phyloP scores from a whole-genome alignment of 2,797 vertebrate species.

The Tiaroga cobitis region DNA sequence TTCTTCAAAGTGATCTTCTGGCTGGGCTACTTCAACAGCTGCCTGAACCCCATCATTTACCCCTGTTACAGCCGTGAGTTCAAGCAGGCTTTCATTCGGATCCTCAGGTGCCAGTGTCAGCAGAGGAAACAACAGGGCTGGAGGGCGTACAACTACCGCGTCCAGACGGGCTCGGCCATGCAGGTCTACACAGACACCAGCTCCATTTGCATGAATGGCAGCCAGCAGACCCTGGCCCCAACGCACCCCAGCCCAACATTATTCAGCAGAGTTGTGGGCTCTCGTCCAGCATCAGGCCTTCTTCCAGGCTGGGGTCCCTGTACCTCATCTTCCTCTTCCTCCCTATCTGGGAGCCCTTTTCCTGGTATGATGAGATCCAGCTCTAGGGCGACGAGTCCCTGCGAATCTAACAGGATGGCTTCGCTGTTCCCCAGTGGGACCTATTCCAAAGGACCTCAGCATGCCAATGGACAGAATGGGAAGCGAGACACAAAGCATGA shows the following conservation, averaged over 20 bases:
- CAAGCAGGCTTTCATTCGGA: slow-evolving; percentile 94
- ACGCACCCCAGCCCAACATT: slow-evolving; percentile 87
- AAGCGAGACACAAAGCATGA: slow-evolving; percentile 30
- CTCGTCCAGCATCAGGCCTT: slow-evolving; percentile 79
- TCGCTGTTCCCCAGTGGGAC: slow-evolving; percentile 41
- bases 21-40: slow-evolving; percentile 99
- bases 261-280: slow-evolving; percentile 75
- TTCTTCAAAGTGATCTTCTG: slow-evolving; percentile 97
- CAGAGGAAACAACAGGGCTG: slow-evolving; percentile 82
- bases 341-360: slow-evolving; percentile 55
- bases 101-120: slow-evolving; percentile 90
- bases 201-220: slow-evolving; percentile 87
- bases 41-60: slow-evolving; percentile 97
- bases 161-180: slow-evolving; percentile 83
- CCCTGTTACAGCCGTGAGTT: slow-evolving; percentile 98
- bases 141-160: slow-evolving; percentile 88
- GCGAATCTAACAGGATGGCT: slow-evolving; percentile 48
- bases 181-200: slow-evolving; percentile 85
- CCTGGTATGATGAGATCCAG: slow-evolving; percentile 38
- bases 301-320: slow-evolving; percentile 78
- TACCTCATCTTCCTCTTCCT: slow-evolving; percentile 72
- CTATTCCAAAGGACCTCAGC: slow-evolving; percentile 15
- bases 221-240: slow-evolving; percentile 88
- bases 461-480: slow-evolving; percentile 46
- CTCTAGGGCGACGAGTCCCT: slow-evolving; percentile 6